These are phyloP conservation scores for Antitype chi DNA, from an alignment of 2,888 invertebrate genomes.

Conservation along the genomic window DNA sequence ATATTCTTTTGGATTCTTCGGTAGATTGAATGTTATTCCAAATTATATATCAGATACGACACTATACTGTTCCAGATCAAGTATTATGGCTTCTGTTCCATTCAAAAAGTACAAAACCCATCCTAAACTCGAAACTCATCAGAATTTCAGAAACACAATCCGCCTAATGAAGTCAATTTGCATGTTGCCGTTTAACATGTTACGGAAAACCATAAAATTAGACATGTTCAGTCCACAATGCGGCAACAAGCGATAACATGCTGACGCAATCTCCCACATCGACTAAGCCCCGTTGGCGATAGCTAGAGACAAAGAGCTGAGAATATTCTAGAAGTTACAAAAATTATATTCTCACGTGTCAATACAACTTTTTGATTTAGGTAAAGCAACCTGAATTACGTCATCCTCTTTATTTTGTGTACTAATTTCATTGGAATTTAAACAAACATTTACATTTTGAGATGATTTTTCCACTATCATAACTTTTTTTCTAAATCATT, in stretches of 20 bases:
- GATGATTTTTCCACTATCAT: not conserved
- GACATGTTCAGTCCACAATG: conserved; percentile 60
- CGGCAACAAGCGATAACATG: conserved; percentile 72
- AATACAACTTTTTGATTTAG: not conserved
- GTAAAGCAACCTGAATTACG: not conserved
- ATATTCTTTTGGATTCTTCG: not conserved
- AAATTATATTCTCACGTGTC: too few species aligned
- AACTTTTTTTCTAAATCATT: not conserved
- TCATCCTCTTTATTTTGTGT: not conserved
- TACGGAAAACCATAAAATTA: conserved; percentile 62
- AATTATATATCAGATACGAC: not conserved
- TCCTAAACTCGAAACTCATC: conserved; percentile 13
- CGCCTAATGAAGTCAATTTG: conserved; percentile 54
- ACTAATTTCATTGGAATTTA: not conserved
- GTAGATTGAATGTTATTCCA: not conserved
- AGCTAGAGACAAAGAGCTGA: conserved; percentile 66
- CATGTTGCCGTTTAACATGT: conserved; percentile 48
- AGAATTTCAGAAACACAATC: conserved; percentile 31
- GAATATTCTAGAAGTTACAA: conserved; percentile 16
- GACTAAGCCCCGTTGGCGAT: conserved; percentile 62
- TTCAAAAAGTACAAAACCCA: not conserved
- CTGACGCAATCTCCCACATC: conserved; percentile 74
- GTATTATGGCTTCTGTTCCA: not conserved
- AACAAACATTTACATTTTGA: not conserved
- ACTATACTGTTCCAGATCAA: not conserved